A percentile compares a stretch with the other conserved stretches of the same genome.
Evolutionary conservation across 1,140 invertebrate species (phyloP).

Genomic region (Odontomachus brunneus): DNA sequence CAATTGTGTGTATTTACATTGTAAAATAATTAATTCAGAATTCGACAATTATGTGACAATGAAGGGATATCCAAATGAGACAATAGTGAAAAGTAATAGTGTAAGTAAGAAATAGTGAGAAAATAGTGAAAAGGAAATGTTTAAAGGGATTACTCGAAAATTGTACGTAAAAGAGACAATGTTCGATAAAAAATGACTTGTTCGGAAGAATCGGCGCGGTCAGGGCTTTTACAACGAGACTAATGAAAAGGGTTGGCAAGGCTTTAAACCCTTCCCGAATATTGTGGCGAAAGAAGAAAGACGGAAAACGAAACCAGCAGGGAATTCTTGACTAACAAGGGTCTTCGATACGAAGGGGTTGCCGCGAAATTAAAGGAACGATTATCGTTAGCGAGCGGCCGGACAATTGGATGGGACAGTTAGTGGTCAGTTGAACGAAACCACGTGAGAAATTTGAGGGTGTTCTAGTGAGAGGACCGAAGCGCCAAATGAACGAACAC

Average conservation of each 20-base stretch:
- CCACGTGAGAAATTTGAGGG: background rate
- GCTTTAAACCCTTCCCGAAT: slow-evolving; percentile 19
- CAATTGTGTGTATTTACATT: background rate
- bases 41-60: too few species aligned
- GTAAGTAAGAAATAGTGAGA: background rate
- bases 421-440: slow-evolving; percentile 26
- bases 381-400: slow-evolving; percentile 73
- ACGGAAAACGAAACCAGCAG: slow-evolving; percentile 60
- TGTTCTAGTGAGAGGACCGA: background rate
- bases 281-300: slow-evolving; percentile 46
- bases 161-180: background rate
- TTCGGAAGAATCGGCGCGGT: background rate
- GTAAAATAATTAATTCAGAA: too few species aligned
- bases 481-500: background rate
- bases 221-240: slow-evolving; percentile 50
- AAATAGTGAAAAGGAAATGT: background rate
- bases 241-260: slow-evolving; percentile 44
- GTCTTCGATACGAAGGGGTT: slow-evolving; percentile 78
- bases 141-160: background rate
- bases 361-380: slow-evolving; percentile 78
- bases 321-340: slow-evolving; percentile 78
- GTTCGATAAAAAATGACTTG: background rate
- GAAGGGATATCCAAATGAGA: background rate
- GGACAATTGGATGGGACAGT: slow-evolving; percentile 51
- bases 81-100: too few species aligned